phyloP scores from a whole-genome alignment of 2,797 vertebrate species.

The Sarcophilus harrisii region DNA sequence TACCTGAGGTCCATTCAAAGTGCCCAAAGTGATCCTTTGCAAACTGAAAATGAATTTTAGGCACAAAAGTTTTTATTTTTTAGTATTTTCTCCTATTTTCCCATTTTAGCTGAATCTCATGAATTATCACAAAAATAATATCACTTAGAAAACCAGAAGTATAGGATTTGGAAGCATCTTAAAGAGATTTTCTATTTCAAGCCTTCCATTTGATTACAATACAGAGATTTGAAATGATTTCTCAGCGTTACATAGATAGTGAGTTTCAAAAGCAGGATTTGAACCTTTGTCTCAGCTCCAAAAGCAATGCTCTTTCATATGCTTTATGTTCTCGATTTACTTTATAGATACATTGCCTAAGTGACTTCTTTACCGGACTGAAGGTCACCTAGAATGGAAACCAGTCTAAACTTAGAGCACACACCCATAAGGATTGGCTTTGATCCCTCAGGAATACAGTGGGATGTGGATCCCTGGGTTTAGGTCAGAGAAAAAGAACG shows the following conservation, averaged over 20 bases:
- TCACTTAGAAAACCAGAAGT: neutral
- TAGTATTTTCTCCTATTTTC: neutral
- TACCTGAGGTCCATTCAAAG: constrained; percentile 25
- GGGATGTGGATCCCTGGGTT: neutral
- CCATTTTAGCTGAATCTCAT: neutral
- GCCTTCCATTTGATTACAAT: neutral
- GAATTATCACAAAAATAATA: neutral
- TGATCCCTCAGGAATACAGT: neutral
- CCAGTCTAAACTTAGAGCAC: neutral
- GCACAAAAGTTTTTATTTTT: neutral
- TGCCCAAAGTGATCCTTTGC: neutral
- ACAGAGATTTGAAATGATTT: neutral
- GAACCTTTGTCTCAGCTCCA: neutral
- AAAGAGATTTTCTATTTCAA: neutral
- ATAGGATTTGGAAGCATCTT: neutral
- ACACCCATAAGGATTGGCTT: neutral
- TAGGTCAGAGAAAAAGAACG: neutral
- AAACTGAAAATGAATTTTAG: neutral
- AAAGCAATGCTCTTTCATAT: neutral
- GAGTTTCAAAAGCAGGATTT: neutral
- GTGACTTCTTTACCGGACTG: neutral
- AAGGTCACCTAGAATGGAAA: neutral
- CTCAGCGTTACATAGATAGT: neutral
- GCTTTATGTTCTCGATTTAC: neutral
- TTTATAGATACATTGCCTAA: neutral